These are phyloP conservation scores for Andrena cerasifolii DNA, from an alignment of 1,140 invertebrate genomes.

Conservation along the genomic window DNA sequence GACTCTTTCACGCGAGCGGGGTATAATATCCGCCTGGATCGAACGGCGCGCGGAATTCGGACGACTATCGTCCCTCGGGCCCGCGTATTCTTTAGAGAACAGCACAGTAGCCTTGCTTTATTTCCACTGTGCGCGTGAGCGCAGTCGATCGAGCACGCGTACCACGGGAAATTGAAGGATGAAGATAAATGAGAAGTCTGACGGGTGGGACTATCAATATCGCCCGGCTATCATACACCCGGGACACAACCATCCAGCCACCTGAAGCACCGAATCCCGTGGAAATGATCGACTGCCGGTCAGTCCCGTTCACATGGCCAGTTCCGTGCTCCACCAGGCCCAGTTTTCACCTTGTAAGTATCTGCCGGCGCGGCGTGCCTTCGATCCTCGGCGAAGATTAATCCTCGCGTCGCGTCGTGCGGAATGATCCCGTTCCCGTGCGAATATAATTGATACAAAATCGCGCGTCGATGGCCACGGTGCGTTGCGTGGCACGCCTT, in stretches of 20 bases:
- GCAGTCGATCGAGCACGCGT: conserved; percentile 35
- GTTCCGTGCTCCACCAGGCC: neutral
- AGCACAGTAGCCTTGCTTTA: conserved; percentile 16
- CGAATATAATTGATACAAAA: conserved; percentile 33
- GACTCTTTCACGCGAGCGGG: neutral
- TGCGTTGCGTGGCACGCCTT: conserved; percentile 22
- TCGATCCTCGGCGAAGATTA: neutral
- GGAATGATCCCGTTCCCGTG: neutral
- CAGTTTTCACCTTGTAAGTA: conserved; percentile 20
- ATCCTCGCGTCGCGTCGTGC: neutral
- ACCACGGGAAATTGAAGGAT: conserved; percentile 52
- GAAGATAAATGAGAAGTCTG: conserved; percentile 49
- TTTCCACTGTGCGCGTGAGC: conserved; percentile 5
- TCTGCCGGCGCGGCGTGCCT: neutral
- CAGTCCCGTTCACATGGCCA: neutral
- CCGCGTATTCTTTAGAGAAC: conserved; percentile 35
- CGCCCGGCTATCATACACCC: neutral
- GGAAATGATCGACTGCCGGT: conserved; percentile 9
- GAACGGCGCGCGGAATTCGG: conserved; percentile 15
- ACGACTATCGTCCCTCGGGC: conserved; percentile 14
- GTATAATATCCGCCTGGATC: conserved; percentile 37
- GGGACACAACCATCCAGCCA: neutral
- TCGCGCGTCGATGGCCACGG: neutral
- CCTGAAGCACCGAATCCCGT: neutral
- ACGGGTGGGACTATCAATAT: conserved; percentile 40